Percentiles rank a stretch among this genome's conserved stretches.
Conservation (phyloP, 1,140 invertebrate species). For the Frieseomelitta varia region DNA sequence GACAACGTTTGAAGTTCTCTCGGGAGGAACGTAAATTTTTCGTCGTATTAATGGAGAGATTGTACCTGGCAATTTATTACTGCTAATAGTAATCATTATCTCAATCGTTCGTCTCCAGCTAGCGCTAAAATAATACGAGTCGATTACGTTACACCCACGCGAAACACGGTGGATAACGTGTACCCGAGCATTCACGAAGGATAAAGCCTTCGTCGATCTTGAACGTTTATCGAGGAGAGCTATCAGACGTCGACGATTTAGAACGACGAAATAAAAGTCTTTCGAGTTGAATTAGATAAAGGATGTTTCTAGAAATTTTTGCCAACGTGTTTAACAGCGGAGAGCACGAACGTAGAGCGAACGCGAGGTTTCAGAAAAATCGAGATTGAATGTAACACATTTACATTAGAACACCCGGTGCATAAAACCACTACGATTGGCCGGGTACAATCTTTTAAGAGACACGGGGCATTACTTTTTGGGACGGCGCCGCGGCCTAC, state of each 20-base stretch:
- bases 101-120: neutral
- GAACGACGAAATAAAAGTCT: neutral
- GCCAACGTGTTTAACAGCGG: too few species aligned
- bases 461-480: slow-evolving; percentile 65
- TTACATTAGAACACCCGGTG: slow-evolving; percentile 51
- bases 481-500: slow-evolving; percentile 49
- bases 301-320: too few species aligned
- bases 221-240: neutral
- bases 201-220: neutral
- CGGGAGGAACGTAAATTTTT: neutral
- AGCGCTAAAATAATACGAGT: neutral
- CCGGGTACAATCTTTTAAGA: slow-evolving; percentile 64
- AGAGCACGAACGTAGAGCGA: too few species aligned
- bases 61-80: neutral
- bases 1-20: neutral
- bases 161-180: neutral
- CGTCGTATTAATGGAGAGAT: neutral
- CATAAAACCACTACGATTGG: slow-evolving; percentile 38
- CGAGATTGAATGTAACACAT: neutral
- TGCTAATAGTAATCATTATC: neutral
- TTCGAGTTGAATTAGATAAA: neutral
- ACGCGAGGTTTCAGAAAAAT: neutral
- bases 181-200: neutral
- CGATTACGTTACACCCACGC: neutral
- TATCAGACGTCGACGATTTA: neutral